A percentile compares a stretch with the other conserved stretches of the same genome.
Conservation (phyloP, 2,113 vertebrate species). For the Tiliqua scincoides region DNA sequence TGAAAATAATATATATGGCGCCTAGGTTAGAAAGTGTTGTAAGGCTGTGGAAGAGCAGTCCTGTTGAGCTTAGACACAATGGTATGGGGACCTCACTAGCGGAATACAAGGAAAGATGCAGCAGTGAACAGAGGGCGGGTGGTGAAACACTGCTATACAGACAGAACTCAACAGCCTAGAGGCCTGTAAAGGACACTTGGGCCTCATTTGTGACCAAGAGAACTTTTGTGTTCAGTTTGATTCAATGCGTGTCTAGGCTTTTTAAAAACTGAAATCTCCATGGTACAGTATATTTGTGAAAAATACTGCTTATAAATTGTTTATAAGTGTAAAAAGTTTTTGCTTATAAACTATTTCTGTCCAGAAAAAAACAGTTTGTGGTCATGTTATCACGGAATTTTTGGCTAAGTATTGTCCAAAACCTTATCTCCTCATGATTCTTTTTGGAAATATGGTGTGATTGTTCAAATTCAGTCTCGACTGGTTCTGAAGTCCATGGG, state of each 20-base stretch:
- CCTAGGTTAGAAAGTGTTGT: constrained; percentile 2
- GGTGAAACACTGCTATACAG: too few species aligned
- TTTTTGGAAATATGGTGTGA: constrained; percentile 15
- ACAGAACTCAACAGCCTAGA: too few species aligned
- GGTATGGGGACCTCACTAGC: too few species aligned
- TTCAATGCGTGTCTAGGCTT: not conserved
- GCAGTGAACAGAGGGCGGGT: not conserved
- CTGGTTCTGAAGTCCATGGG: not conserved
- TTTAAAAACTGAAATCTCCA: not conserved
- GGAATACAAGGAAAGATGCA: not conserved
- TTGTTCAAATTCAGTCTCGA: not conserved
- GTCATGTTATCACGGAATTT: not conserved
- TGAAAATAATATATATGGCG: not conserved
- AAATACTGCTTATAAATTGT: not conserved
- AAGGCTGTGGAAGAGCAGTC: not conserved
- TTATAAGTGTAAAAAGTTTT: too few species aligned
- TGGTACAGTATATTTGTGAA: not conserved
- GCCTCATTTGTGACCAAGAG: constrained; percentile 4
- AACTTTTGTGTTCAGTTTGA: constrained; percentile 7
- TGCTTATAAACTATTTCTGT: not conserved
- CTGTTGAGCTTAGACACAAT: not conserved
- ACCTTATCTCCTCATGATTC: not conserved
- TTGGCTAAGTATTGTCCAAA: not conserved
- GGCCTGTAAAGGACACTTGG: too few species aligned
- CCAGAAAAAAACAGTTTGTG: not conserved